Evolutionary conservation across 2,888 invertebrate genomes (phyloP).

Genomic region (Raillietiella orientalis): DNA sequence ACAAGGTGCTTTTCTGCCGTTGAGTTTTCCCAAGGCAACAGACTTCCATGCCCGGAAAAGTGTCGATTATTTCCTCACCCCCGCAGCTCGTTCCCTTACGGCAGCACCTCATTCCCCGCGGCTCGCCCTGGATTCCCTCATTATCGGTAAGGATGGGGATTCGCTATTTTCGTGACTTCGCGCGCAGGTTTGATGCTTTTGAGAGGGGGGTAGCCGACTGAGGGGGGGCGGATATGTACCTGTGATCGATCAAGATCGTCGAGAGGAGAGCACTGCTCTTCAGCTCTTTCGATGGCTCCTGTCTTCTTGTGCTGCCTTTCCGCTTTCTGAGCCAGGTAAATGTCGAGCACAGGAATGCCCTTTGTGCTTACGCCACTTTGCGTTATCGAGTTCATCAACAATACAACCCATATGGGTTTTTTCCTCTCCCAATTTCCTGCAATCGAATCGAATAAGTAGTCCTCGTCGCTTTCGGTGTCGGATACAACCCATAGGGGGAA

Average conservation of each 20-base stretch:
- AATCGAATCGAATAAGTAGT: conserved; percentile 16
- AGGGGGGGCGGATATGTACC: conserved; percentile 10
- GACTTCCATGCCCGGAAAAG: too few relatives aligned
- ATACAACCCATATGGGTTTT: conserved; percentile 20
- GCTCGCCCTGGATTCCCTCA: too few relatives aligned
- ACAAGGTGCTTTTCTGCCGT: too few relatives aligned
- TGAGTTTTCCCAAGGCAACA: too few relatives aligned
- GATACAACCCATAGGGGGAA: conserved; percentile 15
- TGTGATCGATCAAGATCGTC: conserved; percentile 18
- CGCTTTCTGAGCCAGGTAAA: conserved; percentile 18
- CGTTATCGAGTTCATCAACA: conserved; percentile 19
- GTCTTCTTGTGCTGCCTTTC: conserved; percentile 14
- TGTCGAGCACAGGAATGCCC: conserved; percentile 18
- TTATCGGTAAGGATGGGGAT: too few relatives aligned
- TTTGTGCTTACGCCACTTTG: conserved; percentile 15
- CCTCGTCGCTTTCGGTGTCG: conserved; percentile 14
- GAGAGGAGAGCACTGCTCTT: conserved; percentile 20
- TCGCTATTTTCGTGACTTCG: too few relatives aligned
- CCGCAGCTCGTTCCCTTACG: too few relatives aligned
- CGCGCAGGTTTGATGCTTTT: too few relatives aligned
- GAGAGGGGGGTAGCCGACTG: neutral
- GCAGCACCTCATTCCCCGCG: too few relatives aligned
- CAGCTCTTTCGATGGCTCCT: conserved; percentile 18
- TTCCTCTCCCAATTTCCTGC: conserved; percentile 19
- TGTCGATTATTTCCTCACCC: too few relatives aligned